These are phyloP conservation scores for Drosophila ficusphila DNA, from an alignment of 1,140 invertebrate species.

Conservation along the genomic window DNA sequence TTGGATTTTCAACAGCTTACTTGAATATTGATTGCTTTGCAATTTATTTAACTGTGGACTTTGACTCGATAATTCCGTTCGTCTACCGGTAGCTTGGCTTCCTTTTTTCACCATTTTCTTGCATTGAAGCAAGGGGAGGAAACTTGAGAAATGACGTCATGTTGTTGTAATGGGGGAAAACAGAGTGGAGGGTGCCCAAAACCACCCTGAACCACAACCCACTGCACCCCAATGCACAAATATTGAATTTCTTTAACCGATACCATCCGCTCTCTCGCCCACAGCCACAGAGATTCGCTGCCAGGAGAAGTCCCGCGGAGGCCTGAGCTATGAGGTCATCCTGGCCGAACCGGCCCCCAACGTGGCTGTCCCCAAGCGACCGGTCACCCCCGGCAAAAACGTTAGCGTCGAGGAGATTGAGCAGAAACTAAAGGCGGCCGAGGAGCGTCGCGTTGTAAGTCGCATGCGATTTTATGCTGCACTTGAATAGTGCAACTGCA, in stretches of 20 bases:
- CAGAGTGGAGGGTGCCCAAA: slow-evolving; percentile 16
- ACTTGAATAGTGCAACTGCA: too few species aligned
- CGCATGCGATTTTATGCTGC: too few species aligned
- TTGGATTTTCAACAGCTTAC: too few species aligned
- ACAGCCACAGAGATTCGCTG: slow-evolving; percentile 94
- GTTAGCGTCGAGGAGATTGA: slow-evolving; percentile 93
- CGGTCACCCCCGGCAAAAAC: slow-evolving; percentile 86
- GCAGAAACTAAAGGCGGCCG: slow-evolving; percentile 95
- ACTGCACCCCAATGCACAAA: slow-evolving; percentile 37
- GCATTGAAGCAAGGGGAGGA: neutral
- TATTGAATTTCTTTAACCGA: slow-evolving; percentile 60
- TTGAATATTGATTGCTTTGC: too few species aligned
- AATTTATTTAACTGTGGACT: too few species aligned
- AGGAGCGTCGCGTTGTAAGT: slow-evolving; percentile 94
- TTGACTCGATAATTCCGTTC: too few species aligned
- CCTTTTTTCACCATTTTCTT: too few species aligned
- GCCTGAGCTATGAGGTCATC: slow-evolving; percentile 96
- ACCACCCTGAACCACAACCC: slow-evolving; percentile 25
- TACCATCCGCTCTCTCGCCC: neutral
- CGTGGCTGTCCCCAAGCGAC: slow-evolving; percentile 87
- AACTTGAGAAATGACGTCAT: slow-evolving; percentile 42
- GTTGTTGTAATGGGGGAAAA: neutral
- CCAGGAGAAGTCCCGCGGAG: slow-evolving; percentile 94
- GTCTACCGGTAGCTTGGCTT: too few species aligned
- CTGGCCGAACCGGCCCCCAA: slow-evolving; percentile 91